phyloP scores from a whole-genome alignment of 2,888 invertebrate genomes.

The Drosophila lutescens region DNA sequence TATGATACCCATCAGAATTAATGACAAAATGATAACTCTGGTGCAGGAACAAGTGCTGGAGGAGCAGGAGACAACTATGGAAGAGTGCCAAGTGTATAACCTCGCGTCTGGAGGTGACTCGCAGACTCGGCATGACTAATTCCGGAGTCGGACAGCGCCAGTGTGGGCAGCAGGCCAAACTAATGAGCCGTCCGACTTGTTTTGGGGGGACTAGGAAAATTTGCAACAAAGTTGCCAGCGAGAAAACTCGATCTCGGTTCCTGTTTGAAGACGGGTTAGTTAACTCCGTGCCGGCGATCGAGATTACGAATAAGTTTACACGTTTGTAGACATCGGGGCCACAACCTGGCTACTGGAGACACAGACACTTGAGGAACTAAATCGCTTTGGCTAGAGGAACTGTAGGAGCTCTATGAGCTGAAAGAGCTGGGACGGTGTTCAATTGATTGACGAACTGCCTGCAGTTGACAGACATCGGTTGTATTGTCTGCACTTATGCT shows the following conservation, averaged over 20 bases:
- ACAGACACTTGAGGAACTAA: not conserved
- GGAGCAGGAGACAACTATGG: not conserved
- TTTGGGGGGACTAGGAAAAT: constrained; percentile 20
- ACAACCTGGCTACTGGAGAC: constrained; percentile 32
- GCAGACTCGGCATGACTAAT: constrained; percentile 27
- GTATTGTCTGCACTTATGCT: constrained; percentile 43
- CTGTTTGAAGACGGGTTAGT: constrained; percentile 34
- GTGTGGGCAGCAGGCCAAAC: constrained; percentile 39
- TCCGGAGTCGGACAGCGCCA: constrained; percentile 19
- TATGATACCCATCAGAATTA: constrained; percentile 31
- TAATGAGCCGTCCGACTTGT: constrained; percentile 43
- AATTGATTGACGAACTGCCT: constrained; percentile 48
- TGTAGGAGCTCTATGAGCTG: not conserved
- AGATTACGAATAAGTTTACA: constrained; percentile 56
- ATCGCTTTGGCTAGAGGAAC: not conserved
- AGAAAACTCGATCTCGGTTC: constrained; percentile 39
- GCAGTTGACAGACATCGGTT: constrained; percentile 24
- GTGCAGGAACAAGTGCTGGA: not conserved
- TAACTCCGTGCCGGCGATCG: constrained; percentile 23
- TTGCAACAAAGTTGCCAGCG: constrained; percentile 34
- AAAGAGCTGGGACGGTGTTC: not conserved
- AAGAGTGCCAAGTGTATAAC: constrained; percentile 25
- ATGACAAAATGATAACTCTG: constrained; percentile 35
- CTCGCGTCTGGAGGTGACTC: constrained; percentile 17
- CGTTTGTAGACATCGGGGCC: constrained; percentile 37